These are phyloP conservation scores for Pogona vitticeps DNA, from an alignment of 2,113 vertebrate species.

Conservation along the genomic window DNA sequence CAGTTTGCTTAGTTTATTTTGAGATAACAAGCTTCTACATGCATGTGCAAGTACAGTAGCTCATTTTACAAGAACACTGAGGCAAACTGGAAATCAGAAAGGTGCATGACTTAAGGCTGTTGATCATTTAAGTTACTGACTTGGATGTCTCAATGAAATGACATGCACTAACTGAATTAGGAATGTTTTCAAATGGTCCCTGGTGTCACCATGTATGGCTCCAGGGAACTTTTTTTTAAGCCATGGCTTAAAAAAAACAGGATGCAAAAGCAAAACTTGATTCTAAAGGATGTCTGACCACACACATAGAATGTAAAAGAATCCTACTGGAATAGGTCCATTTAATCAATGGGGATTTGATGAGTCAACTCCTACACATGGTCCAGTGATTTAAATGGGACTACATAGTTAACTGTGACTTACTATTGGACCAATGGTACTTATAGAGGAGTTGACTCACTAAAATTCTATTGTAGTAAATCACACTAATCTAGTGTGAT, in stretches of 20 bases:
- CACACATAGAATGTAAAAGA: background rate
- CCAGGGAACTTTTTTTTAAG: background rate
- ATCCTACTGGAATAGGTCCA: background rate
- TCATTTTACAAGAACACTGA: constrained; percentile 4
- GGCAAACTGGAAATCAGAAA: constrained; percentile 6
- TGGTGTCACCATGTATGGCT: background rate
- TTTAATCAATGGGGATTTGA: background rate
- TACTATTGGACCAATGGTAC: too few species aligned
- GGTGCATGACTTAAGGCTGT: background rate
- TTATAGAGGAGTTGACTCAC: too few species aligned
- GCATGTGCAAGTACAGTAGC: background rate
- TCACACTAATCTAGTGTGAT: too few species aligned
- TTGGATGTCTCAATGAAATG: constrained; percentile 18
- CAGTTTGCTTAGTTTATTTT: background rate
- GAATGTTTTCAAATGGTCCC: constrained; percentile 15
- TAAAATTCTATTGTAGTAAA: too few species aligned
- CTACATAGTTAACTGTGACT: background rate
- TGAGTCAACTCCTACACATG: background rate
- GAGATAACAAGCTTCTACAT: background rate
- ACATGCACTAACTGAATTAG: constrained; percentile 9
- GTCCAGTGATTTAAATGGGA: too few species aligned
- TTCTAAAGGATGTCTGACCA: background rate
- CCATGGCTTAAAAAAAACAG: background rate
- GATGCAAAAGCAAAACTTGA: background rate
- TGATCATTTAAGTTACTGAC: constrained; percentile 8